A percentile compares a stretch with the other conserved stretches of the same genome.
These are phyloP conservation scores for Magallana gigas DNA, from an alignment of 1,140 invertebrate species.

Conservation along the genomic window DNA sequence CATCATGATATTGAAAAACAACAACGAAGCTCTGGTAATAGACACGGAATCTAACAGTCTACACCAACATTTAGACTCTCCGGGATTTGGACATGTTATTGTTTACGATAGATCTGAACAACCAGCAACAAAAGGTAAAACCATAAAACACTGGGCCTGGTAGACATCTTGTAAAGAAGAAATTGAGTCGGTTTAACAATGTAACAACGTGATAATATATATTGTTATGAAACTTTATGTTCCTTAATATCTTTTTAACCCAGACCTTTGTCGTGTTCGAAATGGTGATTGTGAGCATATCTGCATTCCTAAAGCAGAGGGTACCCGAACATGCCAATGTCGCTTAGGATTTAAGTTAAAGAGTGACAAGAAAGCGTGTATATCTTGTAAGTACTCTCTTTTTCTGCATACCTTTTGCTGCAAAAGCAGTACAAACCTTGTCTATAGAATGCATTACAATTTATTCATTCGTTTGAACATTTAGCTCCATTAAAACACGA, in stretches of 20 bases:
- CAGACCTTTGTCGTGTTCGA: neutral
- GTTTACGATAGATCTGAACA: constrained; percentile 9
- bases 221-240: too few relatives aligned
- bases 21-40: neutral
- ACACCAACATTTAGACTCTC: neutral
- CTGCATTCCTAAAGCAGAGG: neutral
- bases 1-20: neutral
- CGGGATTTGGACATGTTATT: neutral
- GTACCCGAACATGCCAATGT: neutral
- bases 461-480: neutral
- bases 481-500: neutral
- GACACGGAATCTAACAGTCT: neutral
- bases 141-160: too few relatives aligned
- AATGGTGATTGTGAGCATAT: constrained; percentile 27
- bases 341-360: neutral
- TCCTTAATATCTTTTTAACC: neutral
- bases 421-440: too few relatives aligned
- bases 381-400: neutral
- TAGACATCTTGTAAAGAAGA: too few relatives aligned
- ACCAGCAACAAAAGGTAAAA: neutral
- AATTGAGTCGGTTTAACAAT: too few relatives aligned
- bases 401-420: too few relatives aligned
- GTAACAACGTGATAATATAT: too few relatives aligned
- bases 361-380: neutral
- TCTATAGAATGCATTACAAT: too few relatives aligned